Conservation (phyloP, 2,113 vertebrate species). For the Charina bottae region DNA sequence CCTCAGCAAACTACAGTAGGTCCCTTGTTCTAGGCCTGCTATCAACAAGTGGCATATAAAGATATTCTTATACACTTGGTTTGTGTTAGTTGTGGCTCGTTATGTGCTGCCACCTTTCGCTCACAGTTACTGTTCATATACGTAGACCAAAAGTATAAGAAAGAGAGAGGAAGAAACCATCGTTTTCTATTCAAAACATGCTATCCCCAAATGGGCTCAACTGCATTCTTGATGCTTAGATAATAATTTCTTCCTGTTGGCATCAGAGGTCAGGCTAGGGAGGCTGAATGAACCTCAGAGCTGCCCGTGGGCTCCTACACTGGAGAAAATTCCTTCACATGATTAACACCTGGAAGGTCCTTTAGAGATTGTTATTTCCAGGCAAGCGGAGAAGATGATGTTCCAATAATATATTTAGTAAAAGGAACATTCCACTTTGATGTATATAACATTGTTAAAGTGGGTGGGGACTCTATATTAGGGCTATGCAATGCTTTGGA, state of each 20-base stretch:
- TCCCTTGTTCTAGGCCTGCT: background rate
- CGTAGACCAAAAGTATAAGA: background rate
- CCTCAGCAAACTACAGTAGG: background rate
- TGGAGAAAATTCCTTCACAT: background rate
- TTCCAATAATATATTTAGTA: background rate
- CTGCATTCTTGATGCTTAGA: background rate
- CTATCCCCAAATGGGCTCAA: background rate
- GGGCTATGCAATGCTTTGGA: background rate
- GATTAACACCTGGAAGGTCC: background rate
- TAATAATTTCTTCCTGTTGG: background rate
- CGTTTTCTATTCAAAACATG: background rate
- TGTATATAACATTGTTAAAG: background rate
- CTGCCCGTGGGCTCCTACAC: background rate
- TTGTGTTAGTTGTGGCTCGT: background rate
- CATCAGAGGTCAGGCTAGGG: background rate
- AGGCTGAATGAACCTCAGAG: background rate
- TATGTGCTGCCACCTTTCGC: background rate
- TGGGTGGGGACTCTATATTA: background rate
- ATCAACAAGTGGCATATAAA: background rate
- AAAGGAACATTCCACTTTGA: background rate
- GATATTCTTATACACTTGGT: background rate
- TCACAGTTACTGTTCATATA: background rate
- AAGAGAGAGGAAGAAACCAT: background rate
- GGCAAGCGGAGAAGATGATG: background rate
- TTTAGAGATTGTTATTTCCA: background rate